These are phyloP conservation scores for Sylvia borin DNA, from an alignment of 2,797 vertebrate species.

Conservation along the genomic window DNA sequence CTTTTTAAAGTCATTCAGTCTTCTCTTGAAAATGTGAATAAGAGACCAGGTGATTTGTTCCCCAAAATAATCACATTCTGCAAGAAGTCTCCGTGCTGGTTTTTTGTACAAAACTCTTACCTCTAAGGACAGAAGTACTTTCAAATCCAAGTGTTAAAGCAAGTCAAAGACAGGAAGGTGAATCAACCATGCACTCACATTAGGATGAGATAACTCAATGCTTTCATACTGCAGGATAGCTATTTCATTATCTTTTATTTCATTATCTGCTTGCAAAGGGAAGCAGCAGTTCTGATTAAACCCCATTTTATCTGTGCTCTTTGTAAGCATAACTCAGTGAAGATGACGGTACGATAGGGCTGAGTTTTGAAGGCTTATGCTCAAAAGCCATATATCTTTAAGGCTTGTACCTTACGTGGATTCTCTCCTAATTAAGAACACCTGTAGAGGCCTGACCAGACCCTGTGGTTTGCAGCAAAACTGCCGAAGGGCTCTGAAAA, in stretches of 20 bases:
- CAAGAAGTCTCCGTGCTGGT: background rate
- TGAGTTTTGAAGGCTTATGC: constrained; percentile 56
- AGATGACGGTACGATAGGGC: constrained; percentile 49
- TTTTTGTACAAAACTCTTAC: background rate
- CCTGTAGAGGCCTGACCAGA: constrained; percentile 57
- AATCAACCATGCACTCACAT: constrained; percentile 6
- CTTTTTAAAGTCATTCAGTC: background rate
- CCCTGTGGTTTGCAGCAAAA: constrained; percentile 59
- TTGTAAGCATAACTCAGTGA: constrained; percentile 50
- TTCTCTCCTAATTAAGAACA: constrained; percentile 55
- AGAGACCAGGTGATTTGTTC: background rate
- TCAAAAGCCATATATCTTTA: constrained; percentile 64
- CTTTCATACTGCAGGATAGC: constrained; percentile 41
- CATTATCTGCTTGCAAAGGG: constrained; percentile 9
- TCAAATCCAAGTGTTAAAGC: constrained; percentile 9
- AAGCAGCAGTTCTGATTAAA: constrained; percentile 65
- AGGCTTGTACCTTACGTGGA: constrained; percentile 32
- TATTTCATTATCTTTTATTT: constrained; percentile 36
- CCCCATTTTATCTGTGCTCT: constrained; percentile 66
- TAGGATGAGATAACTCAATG: constrained; percentile 9
- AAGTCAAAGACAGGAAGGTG: constrained; percentile 30
- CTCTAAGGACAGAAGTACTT: constrained; percentile 18
- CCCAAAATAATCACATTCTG: constrained; percentile 35
- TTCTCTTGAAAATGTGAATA: background rate
- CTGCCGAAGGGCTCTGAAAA: constrained; percentile 54